Evolutionary conservation across 1,140 invertebrate genomes (phyloP), one percentile per base, ranked within the genome.

Genomic region (Drosophila yakuba): DNA sequence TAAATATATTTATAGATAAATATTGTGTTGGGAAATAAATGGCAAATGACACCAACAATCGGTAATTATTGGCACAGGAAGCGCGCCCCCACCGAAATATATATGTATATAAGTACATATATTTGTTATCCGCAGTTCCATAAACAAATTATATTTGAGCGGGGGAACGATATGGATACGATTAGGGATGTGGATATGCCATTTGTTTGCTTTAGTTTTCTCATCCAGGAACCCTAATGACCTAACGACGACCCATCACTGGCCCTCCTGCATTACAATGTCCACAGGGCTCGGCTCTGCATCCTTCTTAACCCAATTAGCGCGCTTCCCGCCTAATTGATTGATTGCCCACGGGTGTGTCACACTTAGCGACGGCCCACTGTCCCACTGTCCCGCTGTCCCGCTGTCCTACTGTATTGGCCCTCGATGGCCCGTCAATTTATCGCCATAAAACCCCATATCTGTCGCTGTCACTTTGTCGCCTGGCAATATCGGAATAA

Each of bases 271-370:
- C 55, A 84, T 83, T 84, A 71, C 80, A 79, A 71, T 59, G 51
- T 57, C 67, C 78, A 82, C 64, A 79, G 61, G 43, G 51, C 38
- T 52, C n/a, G 5, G 7, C 25, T 8, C 38, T 38, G 57, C 52
- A 36, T 56, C 66, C 68, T 71, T 35, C n/a, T n/a, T 0, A 32
- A 45, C 25, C 20, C 80, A 83, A 83, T 84, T 83, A 84, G 76
- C 60, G 36, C 23, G 12, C 38, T 47, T 20, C 69, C 23, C 48
- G 47, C 41, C 66, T 84, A 84, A 83, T 83, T 83, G 80, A 83
- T 84, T 83, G 80, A 84, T 81, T 78, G 79, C 44, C 36, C n/a
- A 14, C 32, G 62, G 55, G 63, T 68, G 64, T 67, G 64, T 64
- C 61, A 5, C 55, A 60, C 61, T 36, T 60, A 60, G 1, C 20